Conservation (phyloP, 2,113 vertebrate genomes). For the Gasterosteus aculeatus region DNA sequence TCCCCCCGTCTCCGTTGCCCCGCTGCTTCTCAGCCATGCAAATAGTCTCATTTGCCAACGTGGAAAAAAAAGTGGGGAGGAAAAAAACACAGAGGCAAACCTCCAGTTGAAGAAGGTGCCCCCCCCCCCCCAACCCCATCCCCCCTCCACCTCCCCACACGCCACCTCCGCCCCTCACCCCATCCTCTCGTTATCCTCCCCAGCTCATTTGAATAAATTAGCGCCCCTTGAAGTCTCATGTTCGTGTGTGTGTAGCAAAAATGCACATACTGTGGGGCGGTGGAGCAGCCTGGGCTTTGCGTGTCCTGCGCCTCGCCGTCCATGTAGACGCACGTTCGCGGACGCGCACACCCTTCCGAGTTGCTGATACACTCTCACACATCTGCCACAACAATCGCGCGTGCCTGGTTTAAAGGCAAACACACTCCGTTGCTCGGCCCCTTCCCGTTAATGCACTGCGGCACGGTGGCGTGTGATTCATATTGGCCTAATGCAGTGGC, state of each 20-base stretch:
- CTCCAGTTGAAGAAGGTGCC: slow-evolving; percentile 64
- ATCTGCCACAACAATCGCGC: slow-evolving; percentile 62
- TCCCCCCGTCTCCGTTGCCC: slow-evolving; percentile 14
- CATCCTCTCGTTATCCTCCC: slow-evolving; percentile 75
- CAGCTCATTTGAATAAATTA: slow-evolving; percentile 85
- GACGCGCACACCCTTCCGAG: slow-evolving; percentile 47
- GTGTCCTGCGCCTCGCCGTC: slow-evolving; percentile 32
- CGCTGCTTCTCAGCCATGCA: slow-evolving; percentile 46
- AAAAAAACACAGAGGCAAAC: slow-evolving; percentile 37
- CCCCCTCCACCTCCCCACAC: slow-evolving; percentile 46
- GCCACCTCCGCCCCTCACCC: slow-evolving; percentile 61
- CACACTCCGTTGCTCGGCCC: slow-evolving; percentile 47
- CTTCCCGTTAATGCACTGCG: slow-evolving; percentile 66
- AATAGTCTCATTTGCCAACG: slow-evolving; percentile 66
- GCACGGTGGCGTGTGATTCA: slow-evolving; percentile 58
- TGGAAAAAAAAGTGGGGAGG: slow-evolving; percentile 39
- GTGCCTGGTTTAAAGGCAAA: slow-evolving; percentile 61
- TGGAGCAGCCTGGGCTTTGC: slow-evolving; percentile 33
- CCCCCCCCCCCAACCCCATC: slow-evolving; percentile 50
- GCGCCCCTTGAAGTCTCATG: slow-evolving; percentile 77
- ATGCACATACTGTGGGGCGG: slow-evolving; percentile 27
- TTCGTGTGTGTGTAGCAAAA: slow-evolving; percentile 39
- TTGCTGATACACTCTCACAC: slow-evolving; percentile 61
- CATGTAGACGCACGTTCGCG: slow-evolving; percentile 52
- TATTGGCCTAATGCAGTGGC: slow-evolving; percentile 68